Conservation (phyloP, 2,888 invertebrate species). For the Magallana nippona region DNA sequence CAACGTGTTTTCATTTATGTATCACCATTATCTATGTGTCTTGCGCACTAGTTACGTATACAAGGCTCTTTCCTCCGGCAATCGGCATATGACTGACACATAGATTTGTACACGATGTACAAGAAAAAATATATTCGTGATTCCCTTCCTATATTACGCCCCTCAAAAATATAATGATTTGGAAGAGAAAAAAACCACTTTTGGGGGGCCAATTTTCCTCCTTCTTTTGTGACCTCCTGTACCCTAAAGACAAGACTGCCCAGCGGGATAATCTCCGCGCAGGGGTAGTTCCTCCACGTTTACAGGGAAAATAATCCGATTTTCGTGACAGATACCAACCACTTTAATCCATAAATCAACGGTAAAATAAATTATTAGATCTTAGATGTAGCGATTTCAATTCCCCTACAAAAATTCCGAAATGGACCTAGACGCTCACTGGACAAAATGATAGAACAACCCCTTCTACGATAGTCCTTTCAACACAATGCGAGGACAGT, state of each 20-base stretch:
- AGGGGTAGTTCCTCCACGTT: slow-evolving; percentile 9
- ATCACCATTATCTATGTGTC: slow-evolving; percentile 31
- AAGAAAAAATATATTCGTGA: slow-evolving; percentile 23
- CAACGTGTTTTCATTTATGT: slow-evolving; percentile 35
- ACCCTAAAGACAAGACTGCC: slow-evolving; percentile 1
- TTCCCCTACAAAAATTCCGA: slow-evolving; percentile 1
- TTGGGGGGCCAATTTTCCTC: background rate
- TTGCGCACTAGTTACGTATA: slow-evolving; percentile 32
- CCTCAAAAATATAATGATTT: background rate
- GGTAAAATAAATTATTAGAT: slow-evolving; percentile 5
- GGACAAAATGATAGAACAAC: slow-evolving; percentile 21
- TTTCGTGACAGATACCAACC: slow-evolving; percentile 29
- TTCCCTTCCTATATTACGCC: slow-evolving; percentile 23
- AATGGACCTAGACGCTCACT: slow-evolving; percentile 5
- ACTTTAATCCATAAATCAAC: slow-evolving; percentile 31
- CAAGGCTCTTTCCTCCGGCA: slow-evolving; percentile 28
- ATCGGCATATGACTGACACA: slow-evolving; percentile 27
- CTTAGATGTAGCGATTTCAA: slow-evolving; percentile 8
- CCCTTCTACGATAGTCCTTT: slow-evolving; percentile 11
- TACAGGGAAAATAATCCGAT: slow-evolving; percentile 26
- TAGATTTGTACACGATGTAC: slow-evolving; percentile 33
- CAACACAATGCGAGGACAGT: slow-evolving; percentile 23
- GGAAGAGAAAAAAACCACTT: background rate
- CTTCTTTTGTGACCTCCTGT: background rate
- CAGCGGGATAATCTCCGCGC: slow-evolving; percentile 11